phyloP scores from a whole-genome alignment of 2,113 vertebrate genomes.

The Tonatia bakeri region DNA sequence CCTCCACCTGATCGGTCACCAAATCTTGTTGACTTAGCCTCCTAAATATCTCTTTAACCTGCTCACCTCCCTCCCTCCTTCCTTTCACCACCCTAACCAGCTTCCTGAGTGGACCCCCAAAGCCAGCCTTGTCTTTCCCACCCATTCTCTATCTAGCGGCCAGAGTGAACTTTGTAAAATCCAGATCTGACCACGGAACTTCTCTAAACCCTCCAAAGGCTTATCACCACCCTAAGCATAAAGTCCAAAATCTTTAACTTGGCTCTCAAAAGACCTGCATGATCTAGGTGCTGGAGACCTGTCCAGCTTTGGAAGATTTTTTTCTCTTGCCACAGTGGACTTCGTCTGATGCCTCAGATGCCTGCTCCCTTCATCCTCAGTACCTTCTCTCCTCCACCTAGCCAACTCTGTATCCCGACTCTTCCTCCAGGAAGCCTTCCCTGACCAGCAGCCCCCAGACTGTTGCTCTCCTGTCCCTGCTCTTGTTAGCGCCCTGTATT shows the following conservation, averaged over 20 bases:
- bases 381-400: neutral
- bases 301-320: neutral
- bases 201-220: neutral
- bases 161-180: neutral
- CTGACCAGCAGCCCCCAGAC: neutral
- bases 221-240: fast-evolving
- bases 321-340: neutral
- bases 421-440: neutral
- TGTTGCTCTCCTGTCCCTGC: neutral
- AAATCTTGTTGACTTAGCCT: neutral
- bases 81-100: too few relatives aligned
- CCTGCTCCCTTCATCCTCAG: neutral
- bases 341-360: neutral
- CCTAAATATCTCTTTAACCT: neutral
- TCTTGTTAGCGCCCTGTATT: neutral
- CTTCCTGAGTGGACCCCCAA: neutral
- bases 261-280: neutral
- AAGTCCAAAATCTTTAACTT: neutral
- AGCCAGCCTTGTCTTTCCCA: neutral
- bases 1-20: neutral
- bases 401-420: neutral
- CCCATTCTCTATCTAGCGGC: neutral
- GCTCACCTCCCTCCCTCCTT: too few relatives aligned
- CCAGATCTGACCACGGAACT: neutral
- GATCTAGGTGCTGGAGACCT: neutral